Evolutionary conservation across 2,888 invertebrate species (phyloP).

Genomic region (Andrena bucephala): DNA sequence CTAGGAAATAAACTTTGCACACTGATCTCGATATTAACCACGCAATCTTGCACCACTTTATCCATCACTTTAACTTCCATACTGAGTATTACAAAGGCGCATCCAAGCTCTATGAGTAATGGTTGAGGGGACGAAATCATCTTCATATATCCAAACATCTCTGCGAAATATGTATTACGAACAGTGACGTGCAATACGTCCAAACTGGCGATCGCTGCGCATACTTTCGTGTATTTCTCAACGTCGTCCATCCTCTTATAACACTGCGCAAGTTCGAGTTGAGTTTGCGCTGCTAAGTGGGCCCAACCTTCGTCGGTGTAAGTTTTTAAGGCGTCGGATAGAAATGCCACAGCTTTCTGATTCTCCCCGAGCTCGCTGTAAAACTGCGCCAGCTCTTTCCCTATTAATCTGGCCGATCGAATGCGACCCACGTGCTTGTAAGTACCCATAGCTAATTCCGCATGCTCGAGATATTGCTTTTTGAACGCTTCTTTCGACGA

Average conservation of each 20-base stretch:
- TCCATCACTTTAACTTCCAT: conserved; percentile 87
- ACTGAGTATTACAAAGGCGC: conserved; percentile 87
- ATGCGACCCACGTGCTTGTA: conserved; percentile 95
- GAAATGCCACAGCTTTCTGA: conserved; percentile 95
- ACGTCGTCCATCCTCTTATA: conserved; percentile 92
- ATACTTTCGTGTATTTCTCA: conserved; percentile 91
- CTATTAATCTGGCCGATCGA: conserved; percentile 94
- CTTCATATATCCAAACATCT: conserved; percentile 90
- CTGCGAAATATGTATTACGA: conserved; percentile 92
- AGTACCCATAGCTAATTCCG: conserved; percentile 97
- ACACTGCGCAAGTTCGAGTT: conserved; percentile 93
- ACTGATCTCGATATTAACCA: conserved; percentile 86
- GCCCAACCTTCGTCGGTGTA: conserved; percentile 96
- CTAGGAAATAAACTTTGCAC: conserved; percentile 88
- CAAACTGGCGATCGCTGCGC: conserved; percentile 92
- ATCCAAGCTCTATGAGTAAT: conserved; percentile 86
- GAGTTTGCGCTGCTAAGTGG: conserved; percentile 92
- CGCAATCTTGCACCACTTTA: conserved; percentile 87
- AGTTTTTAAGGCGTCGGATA: conserved; percentile 94
- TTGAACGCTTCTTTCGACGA: conserved; percentile 96
- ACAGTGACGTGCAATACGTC: conserved; percentile 90
- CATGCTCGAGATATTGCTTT: conserved; percentile 95
- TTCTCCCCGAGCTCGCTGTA: conserved; percentile 95
- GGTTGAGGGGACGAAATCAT: conserved; percentile 85
- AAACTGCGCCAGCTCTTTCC: conserved; percentile 95